A percentile compares a stretch with the other conserved stretches of the same genome.
phyloP scores from a whole-genome alignment of 2,888 invertebrate species.

The Ectropis crepuscularia region DNA sequence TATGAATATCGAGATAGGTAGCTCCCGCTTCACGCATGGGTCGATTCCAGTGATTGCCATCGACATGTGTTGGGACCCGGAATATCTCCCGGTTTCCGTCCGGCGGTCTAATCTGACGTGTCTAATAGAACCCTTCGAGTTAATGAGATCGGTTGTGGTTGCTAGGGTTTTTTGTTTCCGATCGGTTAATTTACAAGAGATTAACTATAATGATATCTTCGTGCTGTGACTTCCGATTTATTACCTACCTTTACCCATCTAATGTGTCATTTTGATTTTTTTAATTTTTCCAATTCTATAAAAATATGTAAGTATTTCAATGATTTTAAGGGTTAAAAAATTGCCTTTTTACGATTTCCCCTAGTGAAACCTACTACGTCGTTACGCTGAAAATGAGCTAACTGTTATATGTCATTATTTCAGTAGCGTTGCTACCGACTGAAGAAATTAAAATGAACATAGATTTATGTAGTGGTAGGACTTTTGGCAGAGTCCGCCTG shows the following conservation, averaged over 20 bases:
- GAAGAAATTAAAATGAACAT: too few species aligned
- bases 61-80: constrained; percentile 65
- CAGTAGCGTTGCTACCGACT: too few species aligned
- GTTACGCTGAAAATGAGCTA: background rate
- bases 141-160: constrained; percentile 63
- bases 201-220: constrained; percentile 26
- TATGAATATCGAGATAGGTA: background rate
- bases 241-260: background rate
- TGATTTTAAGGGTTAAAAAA: too few species aligned
- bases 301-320: too few species aligned
- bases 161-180: constrained; percentile 47
- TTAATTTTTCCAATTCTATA: too few species aligned
- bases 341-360: too few species aligned
- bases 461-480: too few species aligned
- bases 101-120: constrained; percentile 67
- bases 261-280: too few species aligned
- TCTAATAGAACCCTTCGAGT: constrained; percentile 64
- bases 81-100: constrained; percentile 61
- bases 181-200: constrained; percentile 28
- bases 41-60: constrained; percentile 63
- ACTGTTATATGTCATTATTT: too few species aligned
- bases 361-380: background rate
- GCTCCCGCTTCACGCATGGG: constrained; percentile 27
- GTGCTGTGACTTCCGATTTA: constrained; percentile 3
- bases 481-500: too few species aligned